Conservation (phyloP, 2,888 invertebrate species). For the Salticus scenicus region DNA sequence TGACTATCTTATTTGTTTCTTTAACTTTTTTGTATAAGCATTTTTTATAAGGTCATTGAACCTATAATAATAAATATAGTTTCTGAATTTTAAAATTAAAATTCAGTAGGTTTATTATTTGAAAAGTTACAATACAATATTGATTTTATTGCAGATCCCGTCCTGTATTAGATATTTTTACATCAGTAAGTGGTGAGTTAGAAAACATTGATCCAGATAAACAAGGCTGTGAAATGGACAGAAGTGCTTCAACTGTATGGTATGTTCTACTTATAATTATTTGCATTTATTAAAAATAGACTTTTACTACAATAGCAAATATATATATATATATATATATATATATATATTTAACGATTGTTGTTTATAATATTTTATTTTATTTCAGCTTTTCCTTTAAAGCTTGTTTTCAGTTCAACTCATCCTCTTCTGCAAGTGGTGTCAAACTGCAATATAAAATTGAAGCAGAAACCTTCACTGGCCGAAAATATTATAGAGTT, state of each 20-base stretch:
- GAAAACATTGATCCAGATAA: constrained; percentile 87
- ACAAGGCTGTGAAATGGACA: constrained; percentile 83
- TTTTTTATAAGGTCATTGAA: too few species aligned
- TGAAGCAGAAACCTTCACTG: constrained; percentile 86
- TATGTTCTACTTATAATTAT: constrained; percentile 58
- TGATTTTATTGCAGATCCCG: constrained; percentile 81
- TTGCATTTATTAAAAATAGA: not conserved
- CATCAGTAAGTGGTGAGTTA: constrained; percentile 82
- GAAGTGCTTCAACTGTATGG: constrained; percentile 79
- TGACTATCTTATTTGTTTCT: too few species aligned
- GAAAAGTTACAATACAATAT: too few species aligned
- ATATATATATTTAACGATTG: too few species aligned
- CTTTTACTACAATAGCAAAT: not conserved
- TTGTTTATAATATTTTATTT: not conserved
- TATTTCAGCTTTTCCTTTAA: constrained; percentile 83
- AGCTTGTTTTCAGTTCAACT: constrained; percentile 84
- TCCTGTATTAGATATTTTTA: constrained; percentile 91
- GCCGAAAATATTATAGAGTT: constrained; percentile 79
- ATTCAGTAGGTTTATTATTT: too few species aligned
- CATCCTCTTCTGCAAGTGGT: constrained; percentile 74
- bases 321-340: not conserved
- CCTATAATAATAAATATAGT: too few species aligned
- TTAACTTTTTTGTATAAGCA: too few species aligned
- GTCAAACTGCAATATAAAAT: constrained; percentile 84
- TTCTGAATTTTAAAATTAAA: too few species aligned